phyloP scores from a whole-genome alignment of 1,140 invertebrate species.

The Tetramorium parvispinum region DNA sequence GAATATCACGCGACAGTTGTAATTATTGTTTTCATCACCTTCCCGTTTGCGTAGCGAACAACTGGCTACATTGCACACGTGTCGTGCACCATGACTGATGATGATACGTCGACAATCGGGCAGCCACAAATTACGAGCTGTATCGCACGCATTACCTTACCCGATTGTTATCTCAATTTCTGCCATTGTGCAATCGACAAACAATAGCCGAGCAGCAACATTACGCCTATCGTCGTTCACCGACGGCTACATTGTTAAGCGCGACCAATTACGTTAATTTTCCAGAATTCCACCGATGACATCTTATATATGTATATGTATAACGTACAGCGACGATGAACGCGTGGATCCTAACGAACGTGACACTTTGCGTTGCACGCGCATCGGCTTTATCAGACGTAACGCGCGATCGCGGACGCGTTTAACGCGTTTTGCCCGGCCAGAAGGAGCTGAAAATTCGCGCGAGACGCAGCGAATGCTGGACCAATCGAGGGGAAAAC shows the following conservation, averaged over 20 bases:
- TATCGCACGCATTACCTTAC: constrained; percentile 20
- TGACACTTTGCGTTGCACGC: neutral
- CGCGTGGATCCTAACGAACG: neutral
- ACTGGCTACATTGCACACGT: neutral
- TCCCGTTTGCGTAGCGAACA: neutral
- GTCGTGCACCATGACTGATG: neutral
- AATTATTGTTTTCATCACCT: neutral
- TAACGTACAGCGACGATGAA: neutral
- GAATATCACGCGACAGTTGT: neutral
- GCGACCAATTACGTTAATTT: constrained; percentile 43
- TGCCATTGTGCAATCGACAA: constrained; percentile 36
- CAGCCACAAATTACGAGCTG: constrained; percentile 15
- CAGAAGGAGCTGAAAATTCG: too few relatives aligned
- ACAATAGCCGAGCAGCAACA: constrained; percentile 38
- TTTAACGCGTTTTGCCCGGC: neutral
- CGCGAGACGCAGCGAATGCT: too few relatives aligned
- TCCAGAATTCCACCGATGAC: constrained; percentile 24
- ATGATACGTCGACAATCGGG: constrained; percentile 20
- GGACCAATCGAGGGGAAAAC: neutral
- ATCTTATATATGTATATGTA: too few relatives aligned
- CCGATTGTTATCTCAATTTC: constrained; percentile 57
- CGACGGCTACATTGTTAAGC: constrained; percentile 40
- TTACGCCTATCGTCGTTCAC: constrained; percentile 29
- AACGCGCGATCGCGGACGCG: neutral
- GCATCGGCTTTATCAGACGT: neutral